These are phyloP conservation scores for Carpatolechia fugitivella DNA, from an alignment of 2,888 invertebrate species.

Conservation along the genomic window DNA sequence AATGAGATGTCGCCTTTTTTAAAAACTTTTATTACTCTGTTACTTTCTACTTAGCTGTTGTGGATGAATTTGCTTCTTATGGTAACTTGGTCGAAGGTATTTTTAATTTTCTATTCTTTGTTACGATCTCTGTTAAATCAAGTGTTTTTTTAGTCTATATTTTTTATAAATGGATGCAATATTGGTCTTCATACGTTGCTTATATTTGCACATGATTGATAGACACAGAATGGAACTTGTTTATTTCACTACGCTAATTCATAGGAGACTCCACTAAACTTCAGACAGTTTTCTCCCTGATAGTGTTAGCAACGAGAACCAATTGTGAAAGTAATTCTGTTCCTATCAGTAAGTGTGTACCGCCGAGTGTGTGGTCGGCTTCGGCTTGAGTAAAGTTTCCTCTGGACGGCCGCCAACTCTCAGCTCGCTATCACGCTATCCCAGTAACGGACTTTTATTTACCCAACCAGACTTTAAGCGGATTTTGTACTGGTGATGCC, in stretches of 20 bases:
- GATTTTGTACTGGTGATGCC: neutral
- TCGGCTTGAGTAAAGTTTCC: neutral
- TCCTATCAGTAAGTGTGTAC: neutral
- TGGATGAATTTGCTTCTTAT: neutral
- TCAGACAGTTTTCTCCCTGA: neutral
- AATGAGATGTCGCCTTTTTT: neutral
- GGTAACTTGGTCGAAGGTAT: neutral
- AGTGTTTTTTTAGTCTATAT: no score
- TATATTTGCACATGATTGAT: no score
- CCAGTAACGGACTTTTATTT: neutral
- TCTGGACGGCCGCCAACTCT: neutral
- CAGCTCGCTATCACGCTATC: constrained; percentile 1
- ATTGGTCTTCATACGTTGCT: no score
- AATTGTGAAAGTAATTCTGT: neutral
- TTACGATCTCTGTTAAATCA: no score
- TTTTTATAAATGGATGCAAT: no score
- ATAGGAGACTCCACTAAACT: no score
- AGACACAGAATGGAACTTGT: no score
- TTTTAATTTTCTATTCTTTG: no score
- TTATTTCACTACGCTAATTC: no score
- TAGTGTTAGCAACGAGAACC: neutral
- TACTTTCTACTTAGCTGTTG: neutral
- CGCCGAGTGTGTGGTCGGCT: neutral
- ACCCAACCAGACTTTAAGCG: neutral
- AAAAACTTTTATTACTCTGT: neutral